These are phyloP conservation scores for Microctonus aethiopoides DNA, from an alignment of 2,888 invertebrate genomes.

Conservation along the genomic window DNA sequence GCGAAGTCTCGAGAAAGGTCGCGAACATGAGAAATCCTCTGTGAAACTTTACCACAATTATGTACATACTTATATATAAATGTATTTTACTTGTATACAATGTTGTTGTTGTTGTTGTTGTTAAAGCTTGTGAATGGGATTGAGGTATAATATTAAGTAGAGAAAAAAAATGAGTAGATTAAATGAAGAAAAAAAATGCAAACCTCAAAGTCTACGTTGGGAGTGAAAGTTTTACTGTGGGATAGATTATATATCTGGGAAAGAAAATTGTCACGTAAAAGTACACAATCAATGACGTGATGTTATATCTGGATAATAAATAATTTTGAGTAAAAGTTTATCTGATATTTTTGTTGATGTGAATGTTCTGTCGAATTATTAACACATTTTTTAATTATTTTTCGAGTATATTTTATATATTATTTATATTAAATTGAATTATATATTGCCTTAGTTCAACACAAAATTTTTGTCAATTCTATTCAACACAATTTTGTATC, in stretches of 20 bases:
- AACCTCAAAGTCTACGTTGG: background rate
- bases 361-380: no score
- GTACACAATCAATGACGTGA: constrained; percentile 40
- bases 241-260: background rate
- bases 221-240: constrained; percentile 29
- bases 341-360: no score
- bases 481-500: no score
- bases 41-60: constrained; percentile 3
- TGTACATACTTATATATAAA: background rate
- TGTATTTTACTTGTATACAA: background rate
- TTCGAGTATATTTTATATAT: no score
- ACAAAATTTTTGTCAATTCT: no score
- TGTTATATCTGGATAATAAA: constrained; percentile 25
- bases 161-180: background rate
- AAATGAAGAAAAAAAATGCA: constrained; percentile 1
- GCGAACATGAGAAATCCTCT: constrained; percentile 18
- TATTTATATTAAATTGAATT: no score
- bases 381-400: no score
- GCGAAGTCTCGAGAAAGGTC: constrained; percentile 43
- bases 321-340: no score
- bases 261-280: constrained; percentile 21
- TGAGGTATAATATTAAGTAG: background rate
- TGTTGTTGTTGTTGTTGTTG: background rate
- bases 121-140: constrained; percentile 17
- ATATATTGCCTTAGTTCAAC: no score